These are phyloP conservation scores for Myotis daubentonii DNA, from an alignment of 2,797 vertebrate genomes.

Conservation along the genomic window DNA sequence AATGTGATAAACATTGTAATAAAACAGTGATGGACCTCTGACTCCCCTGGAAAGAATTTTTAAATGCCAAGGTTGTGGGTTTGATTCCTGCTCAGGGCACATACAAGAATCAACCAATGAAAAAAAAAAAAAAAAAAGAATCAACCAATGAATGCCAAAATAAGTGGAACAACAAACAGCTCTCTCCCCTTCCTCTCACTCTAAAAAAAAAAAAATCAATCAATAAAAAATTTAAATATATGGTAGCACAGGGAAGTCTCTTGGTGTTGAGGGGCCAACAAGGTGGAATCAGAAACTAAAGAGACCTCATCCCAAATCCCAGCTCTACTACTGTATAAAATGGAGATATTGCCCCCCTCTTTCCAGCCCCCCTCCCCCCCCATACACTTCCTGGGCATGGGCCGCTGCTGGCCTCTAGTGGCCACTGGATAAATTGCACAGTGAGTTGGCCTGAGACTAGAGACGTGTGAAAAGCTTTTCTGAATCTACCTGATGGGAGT, in stretches of 20 bases:
- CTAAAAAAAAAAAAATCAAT: not conserved
- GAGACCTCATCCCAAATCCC: not conserved
- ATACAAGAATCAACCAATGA: not conserved
- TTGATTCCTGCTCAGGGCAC: not conserved
- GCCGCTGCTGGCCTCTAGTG: constrained; percentile 54
- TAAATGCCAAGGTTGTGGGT: not conserved
- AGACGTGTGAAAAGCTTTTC: not conserved
- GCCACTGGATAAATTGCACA: not conserved
- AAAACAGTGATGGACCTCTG: not conserved
- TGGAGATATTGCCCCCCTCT: not conserved
- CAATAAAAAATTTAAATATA: not conserved
- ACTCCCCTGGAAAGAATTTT: not conserved
- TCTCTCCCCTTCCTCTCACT: not conserved
- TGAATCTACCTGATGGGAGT: not conserved
- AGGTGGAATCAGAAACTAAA: not conserved
- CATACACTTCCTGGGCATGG: not conserved
- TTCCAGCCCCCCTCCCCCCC: accelerated
- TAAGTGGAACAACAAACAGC: not conserved
- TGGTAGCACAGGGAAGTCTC: not conserved
- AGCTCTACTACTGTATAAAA: not conserved
- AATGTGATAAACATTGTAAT: not conserved
- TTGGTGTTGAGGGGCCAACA: not conserved
- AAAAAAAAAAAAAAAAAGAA: too few relatives aligned
- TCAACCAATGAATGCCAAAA: not conserved
- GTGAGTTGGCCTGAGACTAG: not conserved